These are phyloP conservation scores for Crenichthys baileyi DNA, from an alignment of 2,797 vertebrate species.

Conservation along the genomic window DNA sequence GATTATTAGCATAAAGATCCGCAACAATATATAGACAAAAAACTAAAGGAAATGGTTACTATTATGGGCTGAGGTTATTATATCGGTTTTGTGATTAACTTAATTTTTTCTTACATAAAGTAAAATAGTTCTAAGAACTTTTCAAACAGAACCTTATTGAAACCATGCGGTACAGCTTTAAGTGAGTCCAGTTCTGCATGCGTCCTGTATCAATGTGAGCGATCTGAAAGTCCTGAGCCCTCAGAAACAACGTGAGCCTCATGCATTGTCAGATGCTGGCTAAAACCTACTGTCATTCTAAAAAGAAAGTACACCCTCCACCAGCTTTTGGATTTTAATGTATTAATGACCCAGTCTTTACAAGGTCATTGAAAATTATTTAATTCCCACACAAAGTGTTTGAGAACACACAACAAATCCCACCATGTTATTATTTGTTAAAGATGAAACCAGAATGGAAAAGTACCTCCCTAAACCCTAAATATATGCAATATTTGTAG, in stretches of 20 bases:
- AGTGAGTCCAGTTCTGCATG: conserved; percentile 25
- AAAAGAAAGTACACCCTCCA: background rate
- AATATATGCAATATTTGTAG: background rate
- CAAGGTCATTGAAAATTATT: too few species aligned
- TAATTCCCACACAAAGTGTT: too few species aligned
- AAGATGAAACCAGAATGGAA: background rate
- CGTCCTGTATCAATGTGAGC: conserved; percentile 18
- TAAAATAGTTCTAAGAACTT: conserved; percentile 13
- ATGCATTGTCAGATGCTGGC: conserved; percentile 4
- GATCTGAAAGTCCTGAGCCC: conserved; percentile 30
- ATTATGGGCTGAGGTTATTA: conserved; percentile 29
- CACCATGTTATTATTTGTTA: background rate
- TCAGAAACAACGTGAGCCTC: conserved; percentile 40
- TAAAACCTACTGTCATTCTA: background rate
- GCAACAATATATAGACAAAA: conserved; percentile 2
- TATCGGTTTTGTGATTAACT: conserved; percentile 42
- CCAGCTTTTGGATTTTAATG: background rate
- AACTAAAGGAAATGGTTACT: conserved; percentile 18
- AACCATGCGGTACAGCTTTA: conserved; percentile 18
- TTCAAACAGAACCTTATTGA: conserved; percentile 19
- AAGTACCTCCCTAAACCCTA: background rate
- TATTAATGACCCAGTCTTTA: background rate
- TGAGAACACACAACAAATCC: background rate
- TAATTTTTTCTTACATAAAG: background rate
- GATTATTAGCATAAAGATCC: conserved; percentile 15